Percentiles rank a stretch among this genome's conserved stretches.
These are phyloP conservation scores for Pseudomyrmex dendroicus DNA, from an alignment of 1,140 invertebrate species.

Conservation along the genomic window DNA sequence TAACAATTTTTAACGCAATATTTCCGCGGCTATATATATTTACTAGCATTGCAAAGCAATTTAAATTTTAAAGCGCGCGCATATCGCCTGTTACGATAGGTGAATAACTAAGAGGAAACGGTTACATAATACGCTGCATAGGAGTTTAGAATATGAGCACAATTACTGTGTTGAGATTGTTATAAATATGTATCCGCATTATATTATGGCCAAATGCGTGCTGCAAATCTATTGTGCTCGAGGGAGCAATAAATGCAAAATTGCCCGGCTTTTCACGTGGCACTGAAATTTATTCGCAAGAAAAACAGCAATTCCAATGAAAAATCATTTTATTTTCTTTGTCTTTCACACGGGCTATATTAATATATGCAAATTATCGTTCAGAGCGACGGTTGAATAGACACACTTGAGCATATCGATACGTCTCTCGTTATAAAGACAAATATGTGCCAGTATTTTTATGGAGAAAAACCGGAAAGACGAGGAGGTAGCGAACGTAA, in stretches of 20 bases:
- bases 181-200: constrained; percentile 1
- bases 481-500: constrained; percentile 24
- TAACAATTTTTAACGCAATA: too few species aligned
- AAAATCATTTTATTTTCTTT: constrained; percentile 8
- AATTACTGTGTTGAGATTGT: not conserved
- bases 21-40: too few species aligned
- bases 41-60: not conserved
- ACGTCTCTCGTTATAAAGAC: constrained; percentile 33
- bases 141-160: not conserved
- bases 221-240: not conserved
- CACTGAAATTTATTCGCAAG: not conserved
- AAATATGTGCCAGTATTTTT: constrained; percentile 46
- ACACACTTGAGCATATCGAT: constrained; percentile 31
- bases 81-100: not conserved
- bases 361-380: constrained; percentile 17
- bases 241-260: constrained; percentile 4
- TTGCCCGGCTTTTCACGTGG: not conserved
- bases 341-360: not conserved
- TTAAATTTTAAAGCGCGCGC: not conserved
- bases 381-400: not conserved
- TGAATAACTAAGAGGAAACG: not conserved
- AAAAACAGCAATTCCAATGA: not conserved
- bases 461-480: constrained; percentile 30
- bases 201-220: not conserved
- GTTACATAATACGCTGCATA: constrained; percentile 3